Evolutionary conservation across 2,797 vertebrate species (phyloP), one percentile per base, ranked within the genome.

Genomic region (Hyperoplus lanceolatus): DNA sequence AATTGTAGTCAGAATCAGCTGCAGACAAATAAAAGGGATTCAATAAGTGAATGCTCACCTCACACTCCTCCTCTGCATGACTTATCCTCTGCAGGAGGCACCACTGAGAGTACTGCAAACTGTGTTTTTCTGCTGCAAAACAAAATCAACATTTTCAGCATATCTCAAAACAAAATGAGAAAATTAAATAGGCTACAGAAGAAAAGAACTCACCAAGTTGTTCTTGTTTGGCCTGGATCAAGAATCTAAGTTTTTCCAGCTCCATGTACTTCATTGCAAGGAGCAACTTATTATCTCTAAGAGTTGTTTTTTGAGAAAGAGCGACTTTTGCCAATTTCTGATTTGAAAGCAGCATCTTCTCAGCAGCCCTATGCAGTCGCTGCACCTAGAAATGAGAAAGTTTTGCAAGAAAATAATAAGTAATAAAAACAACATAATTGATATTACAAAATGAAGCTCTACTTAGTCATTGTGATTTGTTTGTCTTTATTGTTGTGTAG

Each of bases 201-300:
- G 11, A 10, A 15, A 10, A 55, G 56, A 66, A 62, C 88, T 89
- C 67, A 91, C 91, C 80, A 2, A 92, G 72, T 38, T 80, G 74
- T 55, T 83, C 85, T 39, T 89, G 85, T 83, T 94, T 93, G 46
- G 59, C 73, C 62, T 70, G 80, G 67, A 89, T 80, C 36, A 82
- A 73, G 64, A 41, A 75, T 16, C 51, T 46, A 1, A 90, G 59
- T 41, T 87, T 79, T 16, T 81, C 75, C 38, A 90, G 81, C 45
- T 87, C 79, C 14, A 80, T 92, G 80, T 92, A 89, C 61, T 82
- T 93, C 73, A 86, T 71, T 50, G 87, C 80, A 41, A 93, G 84
- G 1, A 87, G 72, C 51, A 86, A 5, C 75, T 89, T 93, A 4
- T 82, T 65, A 8, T 84, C 77, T 88, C 43, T 80, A n/a, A 92